Conservation (phyloP, 2,888 invertebrate species). For the Andrena flavipes region DNA sequence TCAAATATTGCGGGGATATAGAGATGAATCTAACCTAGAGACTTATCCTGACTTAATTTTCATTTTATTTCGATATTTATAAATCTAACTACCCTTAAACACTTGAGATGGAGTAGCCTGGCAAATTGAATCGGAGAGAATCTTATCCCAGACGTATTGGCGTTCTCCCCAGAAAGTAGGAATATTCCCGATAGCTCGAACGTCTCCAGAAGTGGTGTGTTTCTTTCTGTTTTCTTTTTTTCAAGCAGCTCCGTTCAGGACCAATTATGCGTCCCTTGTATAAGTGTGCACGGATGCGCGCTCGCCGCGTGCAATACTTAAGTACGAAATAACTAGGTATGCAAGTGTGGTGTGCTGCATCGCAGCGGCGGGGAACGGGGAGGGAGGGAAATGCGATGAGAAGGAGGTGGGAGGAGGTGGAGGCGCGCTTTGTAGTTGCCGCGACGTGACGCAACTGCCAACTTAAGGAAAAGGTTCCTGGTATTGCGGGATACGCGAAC, state of each 20-base stretch:
- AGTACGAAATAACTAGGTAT: slow-evolving; percentile 78
- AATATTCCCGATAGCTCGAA: background rate
- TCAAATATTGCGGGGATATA: too few relatives aligned
- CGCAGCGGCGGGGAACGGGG: slow-evolving; percentile 31
- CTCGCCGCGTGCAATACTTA: slow-evolving; percentile 69
- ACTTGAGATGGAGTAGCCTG: too few relatives aligned
- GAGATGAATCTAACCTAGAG: too few relatives aligned
- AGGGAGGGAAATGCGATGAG: slow-evolving; percentile 29
- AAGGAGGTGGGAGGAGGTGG: slow-evolving; percentile 43
- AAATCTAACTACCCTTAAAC: too few relatives aligned
- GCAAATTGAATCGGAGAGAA: too few relatives aligned
- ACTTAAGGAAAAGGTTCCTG: slow-evolving; percentile 81
- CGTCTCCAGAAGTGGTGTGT: background rate
- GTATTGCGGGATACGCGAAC: slow-evolving; percentile 75
- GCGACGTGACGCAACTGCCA: slow-evolving; percentile 84
- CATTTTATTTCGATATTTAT: too few relatives aligned
- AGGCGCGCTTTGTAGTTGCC: slow-evolving; percentile 83
- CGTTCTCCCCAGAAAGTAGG: background rate
- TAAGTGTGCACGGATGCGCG: slow-evolving; percentile 35
- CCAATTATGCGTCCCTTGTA: slow-evolving; percentile 17
- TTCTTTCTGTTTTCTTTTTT: background rate
- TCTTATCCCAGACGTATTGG: background rate
- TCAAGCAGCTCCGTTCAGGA: background rate
- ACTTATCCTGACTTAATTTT: too few relatives aligned
- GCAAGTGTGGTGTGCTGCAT: slow-evolving; percentile 74